Evolutionary conservation across 2,113 vertebrate genomes (phyloP).

Genomic region (Cardinalis cardinalis): DNA sequence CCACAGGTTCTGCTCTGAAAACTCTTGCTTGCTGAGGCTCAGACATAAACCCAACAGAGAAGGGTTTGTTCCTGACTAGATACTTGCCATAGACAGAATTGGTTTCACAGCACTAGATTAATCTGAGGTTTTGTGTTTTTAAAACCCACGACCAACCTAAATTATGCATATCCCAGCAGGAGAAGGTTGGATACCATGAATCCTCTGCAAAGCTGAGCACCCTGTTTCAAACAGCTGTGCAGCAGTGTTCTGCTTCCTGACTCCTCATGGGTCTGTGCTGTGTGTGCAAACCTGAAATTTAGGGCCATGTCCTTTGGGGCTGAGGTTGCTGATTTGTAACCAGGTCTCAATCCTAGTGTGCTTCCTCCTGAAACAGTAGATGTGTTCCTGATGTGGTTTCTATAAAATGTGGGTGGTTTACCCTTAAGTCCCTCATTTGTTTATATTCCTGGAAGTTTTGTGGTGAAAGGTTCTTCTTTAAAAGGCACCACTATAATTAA

Average conservation of each 20-base stretch:
- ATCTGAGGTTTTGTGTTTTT: neutral
- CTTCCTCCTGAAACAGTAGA: neutral
- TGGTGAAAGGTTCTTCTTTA: neutral
- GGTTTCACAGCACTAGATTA: neutral
- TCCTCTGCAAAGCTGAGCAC: neutral
- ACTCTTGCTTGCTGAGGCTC: neutral
- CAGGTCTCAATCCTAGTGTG: accelerated
- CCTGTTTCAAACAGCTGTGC: neutral
- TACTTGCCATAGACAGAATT: neutral
- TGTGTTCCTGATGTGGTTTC: neutral
- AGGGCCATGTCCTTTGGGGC: neutral
- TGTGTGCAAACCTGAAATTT: neutral
- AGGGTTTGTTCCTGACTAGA: neutral
- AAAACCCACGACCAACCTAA: neutral
- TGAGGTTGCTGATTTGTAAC: neutral
- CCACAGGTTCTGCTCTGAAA: neutral
- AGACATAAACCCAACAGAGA: neutral
- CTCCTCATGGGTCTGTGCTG: neutral
- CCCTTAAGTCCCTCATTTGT: neutral
- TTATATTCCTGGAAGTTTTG: neutral
- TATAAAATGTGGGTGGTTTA: neutral
- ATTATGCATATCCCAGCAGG: neutral
- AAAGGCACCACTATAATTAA: neutral
- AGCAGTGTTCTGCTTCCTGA: neutral
- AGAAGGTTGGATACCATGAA: neutral